Base-by-base conservation (phyloP, 2,113 vertebrate species). In the Tachycineta bicolor region DNA sequence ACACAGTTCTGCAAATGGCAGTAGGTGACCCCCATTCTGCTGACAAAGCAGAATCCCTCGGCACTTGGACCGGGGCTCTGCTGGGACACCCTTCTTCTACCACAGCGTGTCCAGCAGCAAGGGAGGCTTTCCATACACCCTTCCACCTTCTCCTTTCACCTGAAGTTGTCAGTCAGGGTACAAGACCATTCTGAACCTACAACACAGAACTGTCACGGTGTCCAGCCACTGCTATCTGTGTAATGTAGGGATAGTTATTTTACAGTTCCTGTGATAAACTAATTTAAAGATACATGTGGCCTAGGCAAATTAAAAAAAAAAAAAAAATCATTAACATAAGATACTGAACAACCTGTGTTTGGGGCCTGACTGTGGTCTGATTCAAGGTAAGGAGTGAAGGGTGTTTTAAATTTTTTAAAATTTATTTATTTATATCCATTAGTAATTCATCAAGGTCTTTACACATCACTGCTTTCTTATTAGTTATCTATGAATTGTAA, bases 401-500 rank as follows among this genome's bases (percentile, higher is more conserved):
- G 6, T 3, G 46, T 84, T 67, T 18, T 34, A n/a, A 53, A 34
- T 11, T 41, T 50, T 64, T 52, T 5, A 4, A 25, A 28, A 50
- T 41, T 26, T 46, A 11, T 43, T 47, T 47, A 12, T 90, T 88
- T 77, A 64, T 37, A 59, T 46, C 26, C 47, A 83, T 90, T 90
- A 88, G 82, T 83, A 84, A 88, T 77, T 87, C 78, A 76, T 34
- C 21, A 60, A 77, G 50, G 9, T 29, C 50, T 81, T 83, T 83
- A 77, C 50, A 74, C 70, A 85, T 65, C 75, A 47, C 50, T 91
- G 84, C 67, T 79, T 96, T 91, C 76, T 69, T 84, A 91, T 90
- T 90, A 90, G 50, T 76, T 69, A 39, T 11, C 67, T 86, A 37
- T 11, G 4, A 80, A 74, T 93, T 90, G 41, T 86, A 86, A 94